Conservation (phyloP, 2,797 vertebrate species). For the Hoplostethus atlanticus region DNA sequence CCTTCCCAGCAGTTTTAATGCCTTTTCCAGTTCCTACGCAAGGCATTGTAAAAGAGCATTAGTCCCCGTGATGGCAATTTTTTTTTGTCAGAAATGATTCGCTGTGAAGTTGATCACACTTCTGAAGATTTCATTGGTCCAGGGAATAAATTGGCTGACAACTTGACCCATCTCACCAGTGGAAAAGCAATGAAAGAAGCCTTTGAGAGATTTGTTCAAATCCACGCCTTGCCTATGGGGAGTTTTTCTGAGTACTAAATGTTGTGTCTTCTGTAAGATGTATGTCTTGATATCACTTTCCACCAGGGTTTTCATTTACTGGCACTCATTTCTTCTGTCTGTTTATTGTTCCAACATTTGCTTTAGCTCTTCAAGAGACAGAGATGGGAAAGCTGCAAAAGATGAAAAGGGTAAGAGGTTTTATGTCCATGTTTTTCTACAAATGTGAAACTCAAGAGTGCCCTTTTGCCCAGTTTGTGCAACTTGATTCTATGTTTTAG, state of each 20-base stretch:
- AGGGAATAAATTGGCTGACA: conserved; percentile 98
- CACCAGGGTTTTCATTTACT: conserved; percentile 47
- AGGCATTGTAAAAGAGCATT: conserved; percentile 90
- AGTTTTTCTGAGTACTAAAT: conserved; percentile 44
- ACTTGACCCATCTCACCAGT: conserved; percentile 94
- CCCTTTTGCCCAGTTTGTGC: background rate
- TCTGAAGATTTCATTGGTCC: conserved; percentile 98
- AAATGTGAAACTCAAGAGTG: background rate
- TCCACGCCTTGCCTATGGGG: conserved; percentile 82
- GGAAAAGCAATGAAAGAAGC: conserved; percentile 97
- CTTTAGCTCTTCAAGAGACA: conserved; percentile 95
- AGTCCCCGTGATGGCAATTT: conserved; percentile 92
- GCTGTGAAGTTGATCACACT: conserved; percentile 96
- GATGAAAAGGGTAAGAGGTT: conserved; percentile 94
- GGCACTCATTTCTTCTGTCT: conserved; percentile 79
- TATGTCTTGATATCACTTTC: conserved; percentile 62
- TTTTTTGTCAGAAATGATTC: conserved; percentile 85
- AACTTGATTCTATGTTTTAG: background rate
- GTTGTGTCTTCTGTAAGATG: conserved; percentile 74
- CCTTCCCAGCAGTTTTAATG: conserved; percentile 91
- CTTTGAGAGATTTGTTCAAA: conserved; percentile 92
- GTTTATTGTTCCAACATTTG: conserved; percentile 84
- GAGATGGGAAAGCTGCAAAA: conserved; percentile 94
- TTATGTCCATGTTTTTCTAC: background rate
- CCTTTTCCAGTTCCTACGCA: conserved; percentile 86